Evolutionary conservation across 2,797 vertebrate species (phyloP).

Genomic region (Apogon talboti): DNA sequence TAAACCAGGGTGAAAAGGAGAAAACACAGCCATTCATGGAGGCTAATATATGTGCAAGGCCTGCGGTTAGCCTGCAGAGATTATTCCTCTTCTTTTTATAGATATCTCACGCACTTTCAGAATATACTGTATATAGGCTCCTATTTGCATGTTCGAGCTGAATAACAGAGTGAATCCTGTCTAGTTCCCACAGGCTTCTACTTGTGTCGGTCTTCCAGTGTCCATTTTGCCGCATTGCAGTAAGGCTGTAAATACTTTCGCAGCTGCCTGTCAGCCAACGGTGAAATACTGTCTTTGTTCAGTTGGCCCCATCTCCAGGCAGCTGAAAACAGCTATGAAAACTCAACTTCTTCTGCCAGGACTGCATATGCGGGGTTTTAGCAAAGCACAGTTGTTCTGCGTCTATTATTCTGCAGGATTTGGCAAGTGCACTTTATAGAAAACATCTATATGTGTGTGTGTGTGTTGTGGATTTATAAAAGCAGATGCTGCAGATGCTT

Average conservation of each 20-base stretch:
- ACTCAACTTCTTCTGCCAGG: conserved; percentile 43
- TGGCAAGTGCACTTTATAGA: background rate
- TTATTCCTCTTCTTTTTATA: background rate
- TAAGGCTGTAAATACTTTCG: conserved; percentile 98
- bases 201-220: conserved; percentile 74
- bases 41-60: conserved; percentile 27
- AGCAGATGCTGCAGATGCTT: background rate
- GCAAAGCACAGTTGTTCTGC: conserved; percentile 10
- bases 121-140: background rate
- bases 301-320: conserved; percentile 81
- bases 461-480: background rate
- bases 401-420: background rate
- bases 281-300: conserved; percentile 99
- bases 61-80: conserved; percentile 17
- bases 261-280: conserved; percentile 96
- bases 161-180: background rate
- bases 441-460: background rate
- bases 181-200: conserved; percentile 42
- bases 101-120: background rate
- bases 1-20: conserved; percentile 1
- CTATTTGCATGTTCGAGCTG: background rate
- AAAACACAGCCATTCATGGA: conserved; percentile 34
- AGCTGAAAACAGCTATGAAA: conserved; percentile 81
- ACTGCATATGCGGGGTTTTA: conserved; percentile 26
- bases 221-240: conserved; percentile 95